A percentile compares a stretch with the other conserved stretches of the same genome.
These are phyloP conservation scores for Geococcyx californianus DNA, from an alignment of 2,113 vertebrate genomes.

Conservation along the genomic window DNA sequence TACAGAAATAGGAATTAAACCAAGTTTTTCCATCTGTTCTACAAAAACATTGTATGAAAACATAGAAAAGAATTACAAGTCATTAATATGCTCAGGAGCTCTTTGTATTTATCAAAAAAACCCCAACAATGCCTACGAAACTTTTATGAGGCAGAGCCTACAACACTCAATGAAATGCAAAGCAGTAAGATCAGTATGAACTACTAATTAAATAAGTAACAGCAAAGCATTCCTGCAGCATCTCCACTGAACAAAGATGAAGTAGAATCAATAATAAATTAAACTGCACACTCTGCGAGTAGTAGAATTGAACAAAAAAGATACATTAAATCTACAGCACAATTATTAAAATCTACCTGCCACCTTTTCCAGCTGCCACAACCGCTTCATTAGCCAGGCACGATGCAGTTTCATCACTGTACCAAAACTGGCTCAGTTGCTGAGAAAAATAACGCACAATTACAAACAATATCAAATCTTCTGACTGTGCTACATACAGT, in stretches of 20 bases:
- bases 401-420: slow-evolving; percentile 85
- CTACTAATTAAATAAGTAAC: not conserved
- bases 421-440: slow-evolving; percentile 98
- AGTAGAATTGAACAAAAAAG: no score
- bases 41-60: not conserved
- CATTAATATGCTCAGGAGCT: not conserved
- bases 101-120: not conserved
- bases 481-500: not conserved
- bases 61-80: not conserved
- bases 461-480: not conserved
- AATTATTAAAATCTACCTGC: slow-evolving; percentile 78
- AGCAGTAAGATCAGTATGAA: not conserved
- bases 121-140: not conserved
- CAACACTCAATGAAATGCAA: not conserved
- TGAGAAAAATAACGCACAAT: slow-evolving; percentile 17
- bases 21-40: not conserved
- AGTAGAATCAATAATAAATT: not conserved
- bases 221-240: not conserved
- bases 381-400: slow-evolving; percentile 82
- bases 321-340: not conserved
- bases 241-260: not conserved
- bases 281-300: not conserved
- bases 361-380: slow-evolving; percentile 83
- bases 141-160: not conserved
- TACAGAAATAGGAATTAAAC: not conserved